phyloP scores from a whole-genome alignment of 2,888 invertebrate species.

The Cyaniris semiargus region DNA sequence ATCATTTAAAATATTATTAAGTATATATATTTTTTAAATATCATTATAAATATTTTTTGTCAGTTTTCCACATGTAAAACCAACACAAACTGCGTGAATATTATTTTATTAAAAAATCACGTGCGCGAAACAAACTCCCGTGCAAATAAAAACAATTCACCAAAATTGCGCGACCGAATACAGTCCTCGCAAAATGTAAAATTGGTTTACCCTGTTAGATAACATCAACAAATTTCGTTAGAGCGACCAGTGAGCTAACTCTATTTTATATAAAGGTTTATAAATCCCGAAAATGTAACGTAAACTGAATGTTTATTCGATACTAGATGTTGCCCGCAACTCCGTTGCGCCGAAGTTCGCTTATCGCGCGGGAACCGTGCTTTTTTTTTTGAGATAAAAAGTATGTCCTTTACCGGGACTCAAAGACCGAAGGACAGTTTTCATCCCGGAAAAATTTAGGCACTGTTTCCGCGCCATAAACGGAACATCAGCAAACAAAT shows the following conservation, averaged over 20 bases:
- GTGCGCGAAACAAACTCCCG: neutral
- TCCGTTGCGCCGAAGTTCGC: too few species aligned
- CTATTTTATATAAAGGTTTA: constrained; percentile 20
- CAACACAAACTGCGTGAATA: neutral
- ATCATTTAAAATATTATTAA: too few species aligned
- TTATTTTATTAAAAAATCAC: neutral
- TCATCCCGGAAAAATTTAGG: too few species aligned
- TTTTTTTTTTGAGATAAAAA: too few species aligned
- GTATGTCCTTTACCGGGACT: too few species aligned
- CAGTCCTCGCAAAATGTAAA: constrained; percentile 28
- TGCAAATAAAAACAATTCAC: constrained; percentile 1
- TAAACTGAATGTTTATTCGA: constrained; percentile 1
- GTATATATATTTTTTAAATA: too few species aligned
- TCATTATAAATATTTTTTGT: too few species aligned
- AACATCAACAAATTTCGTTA: constrained; percentile 32
- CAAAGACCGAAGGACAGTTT: too few species aligned
- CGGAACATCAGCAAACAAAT: too few species aligned
- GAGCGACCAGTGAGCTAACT: constrained; percentile 25
- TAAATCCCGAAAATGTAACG: constrained; percentile 23
- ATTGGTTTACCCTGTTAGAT: constrained; percentile 30
- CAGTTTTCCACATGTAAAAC: neutral
- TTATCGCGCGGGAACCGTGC: too few species aligned
- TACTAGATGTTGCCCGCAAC: neutral
- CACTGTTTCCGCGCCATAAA: too few species aligned
- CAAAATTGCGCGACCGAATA: constrained; percentile 18